A percentile compares a stretch with the other conserved stretches of the same genome.
Conservation (phyloP, 2,797 vertebrate species). For the Intellagama lesueurii region DNA sequence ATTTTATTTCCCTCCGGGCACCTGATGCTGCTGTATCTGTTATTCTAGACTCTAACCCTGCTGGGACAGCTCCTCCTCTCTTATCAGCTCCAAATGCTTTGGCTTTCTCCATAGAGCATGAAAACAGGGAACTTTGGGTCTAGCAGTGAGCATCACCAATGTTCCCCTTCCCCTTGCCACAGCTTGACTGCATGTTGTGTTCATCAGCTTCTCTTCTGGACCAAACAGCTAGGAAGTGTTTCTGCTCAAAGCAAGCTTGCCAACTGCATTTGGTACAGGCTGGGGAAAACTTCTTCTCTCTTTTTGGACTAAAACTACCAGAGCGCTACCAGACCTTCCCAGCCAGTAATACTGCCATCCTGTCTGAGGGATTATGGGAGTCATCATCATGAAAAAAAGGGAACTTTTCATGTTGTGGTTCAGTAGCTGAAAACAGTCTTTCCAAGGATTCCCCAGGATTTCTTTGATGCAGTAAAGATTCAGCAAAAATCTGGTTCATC, state of each 20-base stretch:
- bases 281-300: no score
- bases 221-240: no score
- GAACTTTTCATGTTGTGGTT: no score
- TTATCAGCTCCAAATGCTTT: conserved; percentile 40
- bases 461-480: background rate
- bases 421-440: background rate
- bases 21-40: rapidly evolving
- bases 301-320: no score
- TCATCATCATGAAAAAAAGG: background rate
- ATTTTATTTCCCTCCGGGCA: conserved; percentile 24
- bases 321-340: no score
- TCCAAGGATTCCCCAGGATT: background rate
- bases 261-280: no score
- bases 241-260: no score
- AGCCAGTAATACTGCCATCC: background rate
- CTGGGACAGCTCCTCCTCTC: conserved; percentile 23
- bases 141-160: conserved; percentile 36
- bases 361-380: background rate
- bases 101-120: conserved; percentile 36
- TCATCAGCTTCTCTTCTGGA: no score
- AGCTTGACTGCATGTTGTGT: no score
- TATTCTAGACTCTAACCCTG: background rate
- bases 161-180: conserved; percentile 43
- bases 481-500: background rate
- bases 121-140: conserved; percentile 38